phyloP scores from a whole-genome alignment of 1,140 invertebrate species.

The Bombus affinis region DNA sequence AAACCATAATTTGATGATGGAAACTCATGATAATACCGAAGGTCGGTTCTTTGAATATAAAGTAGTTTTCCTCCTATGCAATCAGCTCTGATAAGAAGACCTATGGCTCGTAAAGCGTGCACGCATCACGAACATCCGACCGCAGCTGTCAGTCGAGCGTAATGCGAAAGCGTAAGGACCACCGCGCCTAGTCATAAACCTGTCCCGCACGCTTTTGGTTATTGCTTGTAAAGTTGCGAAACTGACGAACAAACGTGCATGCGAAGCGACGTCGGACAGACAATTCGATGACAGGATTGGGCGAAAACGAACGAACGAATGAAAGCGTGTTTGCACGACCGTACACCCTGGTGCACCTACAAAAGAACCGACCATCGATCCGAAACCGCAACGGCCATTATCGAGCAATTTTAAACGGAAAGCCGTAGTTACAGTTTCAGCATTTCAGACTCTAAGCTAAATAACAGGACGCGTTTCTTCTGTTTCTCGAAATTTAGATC shows the following conservation, averaged over 20 bases:
- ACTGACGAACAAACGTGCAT: slow-evolving; percentile 52
- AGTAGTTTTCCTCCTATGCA: neutral
- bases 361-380: slow-evolving; percentile 62
- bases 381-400: slow-evolving; percentile 60
- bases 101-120: neutral
- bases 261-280: slow-evolving; percentile 48
- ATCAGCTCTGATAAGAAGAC: neutral
- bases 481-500: neutral
- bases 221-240: slow-evolving; percentile 70
- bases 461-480: slow-evolving; percentile 35
- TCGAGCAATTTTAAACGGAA: slow-evolving; percentile 62
- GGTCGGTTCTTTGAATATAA: too few species aligned
- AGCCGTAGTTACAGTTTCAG: slow-evolving; percentile 51
- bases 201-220: slow-evolving; percentile 57
- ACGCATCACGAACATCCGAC: slow-evolving; percentile 38
- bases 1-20: neutral
- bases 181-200: slow-evolving; percentile 51
- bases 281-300: slow-evolving; percentile 59
- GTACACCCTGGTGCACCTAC: slow-evolving; percentile 17
- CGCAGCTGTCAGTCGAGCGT: slow-evolving; percentile 47
- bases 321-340: slow-evolving; percentile 56
- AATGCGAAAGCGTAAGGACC: slow-evolving; percentile 42
- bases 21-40: neutral
- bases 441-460: slow-evolving; percentile 51
- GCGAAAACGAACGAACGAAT: slow-evolving; percentile 48